Evolutionary conservation across 1,140 invertebrate species (phyloP), one percentile per base, ranked within the genome.

Genomic region (Drosophila obscura): DNA sequence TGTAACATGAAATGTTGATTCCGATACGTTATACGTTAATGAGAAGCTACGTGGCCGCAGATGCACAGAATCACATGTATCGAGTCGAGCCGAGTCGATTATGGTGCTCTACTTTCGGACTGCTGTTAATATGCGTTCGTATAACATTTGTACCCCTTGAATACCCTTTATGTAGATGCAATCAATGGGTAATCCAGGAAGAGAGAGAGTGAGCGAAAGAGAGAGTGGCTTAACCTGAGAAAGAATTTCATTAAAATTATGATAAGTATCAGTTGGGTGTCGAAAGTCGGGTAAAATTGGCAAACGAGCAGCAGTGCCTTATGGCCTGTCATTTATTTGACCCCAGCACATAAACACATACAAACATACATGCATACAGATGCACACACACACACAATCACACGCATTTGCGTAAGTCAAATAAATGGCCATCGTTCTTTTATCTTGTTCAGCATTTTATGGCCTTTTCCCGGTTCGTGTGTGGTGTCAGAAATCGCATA

Each of bases 321-420:
- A 85, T 82, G 78, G 77, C 55, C 66, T 72, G 83, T 73, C 67
- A 87, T 87, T 84, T 85, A 87, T 85, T 82, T 87, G 62, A 74
- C 64, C 68, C 46, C 61, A 73, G 19, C 19, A 19, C 16, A 16
- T 16, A 16, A 16, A 16, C 66, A 41, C 80, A 53, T 59, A 44
- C 39, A 31, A 19, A 45, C 15, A 56, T 16, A 19, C 19, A 19
- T 19, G 19, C 19, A 26, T 16, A 41, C 19, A 62, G 39, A 35
- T 35, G 24, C 15, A n/a, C 9, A 11, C 44, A n/a, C 9, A 11
- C 44, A 16, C 13, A 45, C n/a, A 53, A 13, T 3, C 26, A 51
- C 35, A 22, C 48, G 52, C 58, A 81, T 85, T 85, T 87, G 74
- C 69, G 78, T 87, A 87, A 87, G 81, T 87, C 81, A 87, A 87